These are phyloP conservation scores for Recurvirostra avosetta DNA, from an alignment of 2,113 vertebrate species.

Conservation along the genomic window DNA sequence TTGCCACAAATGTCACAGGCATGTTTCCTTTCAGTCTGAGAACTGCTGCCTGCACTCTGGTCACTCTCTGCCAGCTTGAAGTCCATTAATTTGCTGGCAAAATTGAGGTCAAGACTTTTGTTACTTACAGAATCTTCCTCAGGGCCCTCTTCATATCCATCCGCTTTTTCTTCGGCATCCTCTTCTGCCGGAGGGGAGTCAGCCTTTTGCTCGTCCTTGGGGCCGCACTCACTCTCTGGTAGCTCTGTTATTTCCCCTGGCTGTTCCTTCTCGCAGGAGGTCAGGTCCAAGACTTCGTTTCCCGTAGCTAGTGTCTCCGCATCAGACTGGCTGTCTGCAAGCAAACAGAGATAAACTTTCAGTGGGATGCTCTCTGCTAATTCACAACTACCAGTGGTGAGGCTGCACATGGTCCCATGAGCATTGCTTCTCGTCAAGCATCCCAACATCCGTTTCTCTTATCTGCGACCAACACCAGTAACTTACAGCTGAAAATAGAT, in stretches of 20 bases:
- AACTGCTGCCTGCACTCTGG: conserved; percentile 35
- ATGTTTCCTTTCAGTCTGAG: conserved; percentile 81
- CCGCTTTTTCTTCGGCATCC: conserved; percentile 35
- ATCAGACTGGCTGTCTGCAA: conserved; percentile 88
- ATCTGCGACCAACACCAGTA: not conserved
- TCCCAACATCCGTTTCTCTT: not conserved
- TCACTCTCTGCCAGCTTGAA: conserved; percentile 85
- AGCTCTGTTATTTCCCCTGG: conserved; percentile 32
- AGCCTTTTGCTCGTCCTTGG: conserved; percentile 31
- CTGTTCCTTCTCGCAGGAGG: conserved; percentile 45
- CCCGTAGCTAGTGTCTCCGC: conserved; percentile 64
- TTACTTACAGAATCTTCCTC: conserved; percentile 91
- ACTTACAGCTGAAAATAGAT: not conserved
- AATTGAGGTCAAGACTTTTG: conserved; percentile 94
- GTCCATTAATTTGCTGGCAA: conserved; percentile 93
- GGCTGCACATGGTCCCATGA: not conserved
- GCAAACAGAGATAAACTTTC: conserved; percentile 46
- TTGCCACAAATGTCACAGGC: conserved; percentile 87
- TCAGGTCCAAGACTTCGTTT: conserved; percentile 79
- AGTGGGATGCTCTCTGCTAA: not conserved
- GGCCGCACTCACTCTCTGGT: not conserved
- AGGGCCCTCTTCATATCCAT: conserved; percentile 53
- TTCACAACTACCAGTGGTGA: not conserved
- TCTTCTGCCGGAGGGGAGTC: conserved; percentile 44
- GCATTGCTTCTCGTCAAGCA: not conserved